Evolutionary conservation across 2,113 vertebrate species (phyloP), one percentile per base, ranked within the genome.

Genomic region (Hyaena hyaena): DNA sequence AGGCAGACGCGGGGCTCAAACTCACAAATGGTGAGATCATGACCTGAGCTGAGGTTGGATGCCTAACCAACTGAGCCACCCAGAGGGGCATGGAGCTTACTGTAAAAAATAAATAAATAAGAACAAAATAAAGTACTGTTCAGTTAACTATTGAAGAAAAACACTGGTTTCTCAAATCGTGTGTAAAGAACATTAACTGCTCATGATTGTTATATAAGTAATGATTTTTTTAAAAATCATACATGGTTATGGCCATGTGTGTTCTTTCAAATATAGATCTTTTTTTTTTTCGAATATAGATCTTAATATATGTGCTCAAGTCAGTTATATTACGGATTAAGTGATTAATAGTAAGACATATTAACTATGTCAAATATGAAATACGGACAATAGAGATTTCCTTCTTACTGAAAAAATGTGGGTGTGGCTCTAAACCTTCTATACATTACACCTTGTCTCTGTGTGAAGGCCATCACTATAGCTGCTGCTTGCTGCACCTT

Each of bases 251-350:
- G 92, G 8, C 68, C 83, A 61, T 79, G 23, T 33, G 55, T 55
- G 76, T 24, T 24, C 26, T 90, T 58, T 97, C 66, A 95, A 66
- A 93, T 85, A 53, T 61, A 85, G 10, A 26, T 48, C 35, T 87
- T 86, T n/a, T n/a, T n/a, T n/a, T n/a, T n/a, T 90, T 58, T 97
- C 66, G 93, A 66, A 93, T 85, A 53, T 61, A 85, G 10, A 26
- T 48, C 35, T 87, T 86, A 74, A 58, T 89, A 43, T 94, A 53
- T 66, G 24, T 39, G 69, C 26, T 61, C 71, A 55, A 65, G 55
- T 88, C 63, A 83, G 88, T 90, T 16, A 77, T 81, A 71, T 15
- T 88, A 16, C 74, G 93, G 24, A 66, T 77, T 85, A 83, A 92
- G 14, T 94, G 48, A 76, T 73, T 90, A 88, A 50, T 80, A 43